These are phyloP conservation scores for Prosapia bicincta DNA, from an alignment of 2,888 invertebrate genomes.

Conservation along the genomic window DNA sequence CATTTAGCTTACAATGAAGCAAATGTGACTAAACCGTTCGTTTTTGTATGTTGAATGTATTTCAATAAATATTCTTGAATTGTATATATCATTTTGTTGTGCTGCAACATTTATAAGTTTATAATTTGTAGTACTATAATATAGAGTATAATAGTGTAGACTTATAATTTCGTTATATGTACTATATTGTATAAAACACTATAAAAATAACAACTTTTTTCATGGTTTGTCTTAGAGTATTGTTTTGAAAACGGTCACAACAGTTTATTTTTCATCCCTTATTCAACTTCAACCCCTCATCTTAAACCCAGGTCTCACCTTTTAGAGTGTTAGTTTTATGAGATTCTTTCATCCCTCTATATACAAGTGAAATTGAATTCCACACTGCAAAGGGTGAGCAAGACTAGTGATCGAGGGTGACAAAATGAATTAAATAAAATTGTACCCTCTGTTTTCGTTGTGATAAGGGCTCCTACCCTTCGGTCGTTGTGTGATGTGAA, in stretches of 20 bases:
- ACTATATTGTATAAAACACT: no score
- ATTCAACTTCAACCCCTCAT: slow-evolving; percentile 6
- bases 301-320: slow-evolving; percentile 22
- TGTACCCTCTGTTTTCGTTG: slow-evolving; percentile 12
- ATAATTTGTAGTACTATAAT: no score
- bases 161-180: no score
- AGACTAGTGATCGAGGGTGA: slow-evolving; percentile 29
- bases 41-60: no score
- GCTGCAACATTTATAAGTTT: no score
- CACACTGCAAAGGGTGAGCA: slow-evolving; percentile 16
- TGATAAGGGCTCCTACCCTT: slow-evolving; percentile 17
- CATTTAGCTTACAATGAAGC: no score
- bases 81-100: no score
- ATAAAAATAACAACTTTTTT: no score
- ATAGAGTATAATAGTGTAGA: no score
- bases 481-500: not conserved
- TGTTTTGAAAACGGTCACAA: not conserved
- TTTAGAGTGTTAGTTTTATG: slow-evolving; percentile 29
- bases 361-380: slow-evolving; percentile 26
- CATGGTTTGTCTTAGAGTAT: no score
- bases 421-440: slow-evolving; percentile 31
- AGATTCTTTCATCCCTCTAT: slow-evolving; percentile 23
- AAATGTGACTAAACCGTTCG: no score
- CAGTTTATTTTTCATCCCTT: not conserved
- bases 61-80: no score